Conservation (phyloP, 2,888 invertebrate genomes). For the Meliscaeva auricollis region DNA sequence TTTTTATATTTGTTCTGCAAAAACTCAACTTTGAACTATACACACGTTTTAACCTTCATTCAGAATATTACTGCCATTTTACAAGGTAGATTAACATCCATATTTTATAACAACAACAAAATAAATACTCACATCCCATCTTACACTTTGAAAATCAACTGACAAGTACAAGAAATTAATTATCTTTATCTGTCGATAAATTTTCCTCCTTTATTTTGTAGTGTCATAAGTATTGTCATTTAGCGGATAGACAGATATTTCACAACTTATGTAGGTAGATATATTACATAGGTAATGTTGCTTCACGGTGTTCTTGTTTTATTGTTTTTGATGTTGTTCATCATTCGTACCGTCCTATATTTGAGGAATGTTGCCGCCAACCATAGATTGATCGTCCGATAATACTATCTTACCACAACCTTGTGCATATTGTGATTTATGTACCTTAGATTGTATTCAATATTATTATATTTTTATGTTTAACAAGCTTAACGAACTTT, state of each 20-base stretch:
- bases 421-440: conserved; percentile 38
- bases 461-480: neutral
- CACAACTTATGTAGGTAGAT: neutral
- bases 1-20: too few species aligned
- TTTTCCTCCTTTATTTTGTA: conserved; percentile 34
- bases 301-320: conserved; percentile 27
- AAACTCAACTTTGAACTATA: too few species aligned
- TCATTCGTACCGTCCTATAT: conserved; percentile 22
- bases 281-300: neutral
- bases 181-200: conserved; percentile 36
- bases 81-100: neutral
- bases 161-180: conserved; percentile 25
- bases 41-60: conserved; percentile 3
- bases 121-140: conserved; percentile 7
- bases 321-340: conserved; percentile 35
- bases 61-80: neutral
- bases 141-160: neutral
- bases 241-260: neutral
- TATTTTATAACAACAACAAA: conserved; percentile 13
- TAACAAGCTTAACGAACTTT: conserved; percentile 10
- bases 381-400: conserved; percentile 40
- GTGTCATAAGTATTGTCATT: conserved; percentile 22
- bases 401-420: conserved; percentile 41
- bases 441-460: conserved; percentile 11
- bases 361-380: neutral